phyloP scores from a whole-genome alignment of 2,797 vertebrate species.

The Xiphophorus birchmanni region DNA sequence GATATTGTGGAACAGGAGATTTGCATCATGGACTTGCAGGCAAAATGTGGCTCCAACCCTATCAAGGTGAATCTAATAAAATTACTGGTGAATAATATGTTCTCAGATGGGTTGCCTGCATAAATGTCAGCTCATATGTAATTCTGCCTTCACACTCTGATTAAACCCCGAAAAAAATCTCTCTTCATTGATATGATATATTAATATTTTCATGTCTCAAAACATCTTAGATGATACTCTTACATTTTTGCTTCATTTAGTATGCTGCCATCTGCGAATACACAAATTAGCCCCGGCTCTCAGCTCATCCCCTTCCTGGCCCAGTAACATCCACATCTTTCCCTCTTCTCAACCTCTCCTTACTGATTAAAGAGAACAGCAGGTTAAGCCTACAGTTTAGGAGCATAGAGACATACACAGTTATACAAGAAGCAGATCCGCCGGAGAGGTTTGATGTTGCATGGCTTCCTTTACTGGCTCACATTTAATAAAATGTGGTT shows the following conservation, averaged over 20 bases:
- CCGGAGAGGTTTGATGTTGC: not conserved
- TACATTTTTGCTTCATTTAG: constrained; percentile 1
- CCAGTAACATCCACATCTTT: not conserved
- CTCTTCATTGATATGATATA: not conserved
- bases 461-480: not conserved
- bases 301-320: not conserved
- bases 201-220: not conserved
- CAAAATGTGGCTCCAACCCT: not conserved
- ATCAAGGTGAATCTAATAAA: not conserved
- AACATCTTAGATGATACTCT: not conserved
- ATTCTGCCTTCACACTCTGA: not conserved
- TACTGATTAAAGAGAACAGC: constrained; percentile 5
- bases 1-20: not conserved
- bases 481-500: not conserved
- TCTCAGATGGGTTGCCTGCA: not conserved
- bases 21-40: not conserved
- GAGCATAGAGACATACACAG: not conserved
- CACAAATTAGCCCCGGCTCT: constrained; percentile 1
- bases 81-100: not conserved
- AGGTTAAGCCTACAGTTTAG: not conserved
- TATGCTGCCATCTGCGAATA: not conserved
- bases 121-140: not conserved
- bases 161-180: not conserved
- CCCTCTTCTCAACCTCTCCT: constrained; percentile 1
- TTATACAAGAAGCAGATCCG: not conserved